Evolutionary conservation across 2,797 vertebrate genomes (phyloP).

Genomic region (Tenualosa thibaudeaui): DNA sequence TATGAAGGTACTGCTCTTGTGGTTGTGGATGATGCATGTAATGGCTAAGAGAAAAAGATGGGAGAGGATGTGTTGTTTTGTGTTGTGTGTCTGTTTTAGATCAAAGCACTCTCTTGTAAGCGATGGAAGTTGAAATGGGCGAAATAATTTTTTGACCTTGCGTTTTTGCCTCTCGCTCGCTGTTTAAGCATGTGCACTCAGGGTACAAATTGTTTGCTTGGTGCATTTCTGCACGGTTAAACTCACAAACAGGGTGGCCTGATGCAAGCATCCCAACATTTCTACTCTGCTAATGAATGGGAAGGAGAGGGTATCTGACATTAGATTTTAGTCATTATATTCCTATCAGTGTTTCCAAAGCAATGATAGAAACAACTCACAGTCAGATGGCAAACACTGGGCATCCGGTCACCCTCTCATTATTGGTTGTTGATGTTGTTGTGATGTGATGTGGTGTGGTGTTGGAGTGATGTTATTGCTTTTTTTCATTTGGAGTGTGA

Average conservation of each 20-base stretch:
- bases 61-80: background rate
- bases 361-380: background rate
- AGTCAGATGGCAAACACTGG: background rate
- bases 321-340: background rate
- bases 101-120: background rate
- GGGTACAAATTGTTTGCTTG: background rate
- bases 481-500: background rate
- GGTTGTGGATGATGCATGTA: background rate
- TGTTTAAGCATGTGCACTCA: background rate
- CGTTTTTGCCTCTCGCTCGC: background rate
- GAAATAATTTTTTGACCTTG: background rate
- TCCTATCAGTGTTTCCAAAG: background rate
- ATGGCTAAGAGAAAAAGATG: background rate
- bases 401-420: slow-evolving; percentile 2
- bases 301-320: background rate
- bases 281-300: background rate
- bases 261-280: background rate
- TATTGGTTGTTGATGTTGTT: background rate
- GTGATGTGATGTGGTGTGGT: background rate
- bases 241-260: background rate
- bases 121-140: background rate
- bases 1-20: slow-evolving; percentile 83
- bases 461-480: background rate
- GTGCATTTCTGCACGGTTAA: background rate
- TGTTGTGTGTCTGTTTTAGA: background rate